These are phyloP conservation scores for Lasioglossum zephyrum DNA, from an alignment of 2,888 invertebrate genomes.

Conservation along the genomic window DNA sequence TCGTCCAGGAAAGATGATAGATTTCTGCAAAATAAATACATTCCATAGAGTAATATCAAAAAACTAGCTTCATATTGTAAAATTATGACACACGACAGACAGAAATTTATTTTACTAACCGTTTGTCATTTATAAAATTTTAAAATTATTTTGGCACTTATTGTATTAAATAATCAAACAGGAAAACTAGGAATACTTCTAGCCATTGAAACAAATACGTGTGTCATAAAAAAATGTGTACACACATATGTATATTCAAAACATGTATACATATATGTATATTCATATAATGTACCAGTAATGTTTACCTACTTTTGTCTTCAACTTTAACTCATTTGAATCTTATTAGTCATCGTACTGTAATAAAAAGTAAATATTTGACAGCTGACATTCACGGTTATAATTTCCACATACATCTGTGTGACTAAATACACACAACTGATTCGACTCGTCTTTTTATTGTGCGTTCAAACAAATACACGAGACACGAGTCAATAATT, in stretches of 20 bases:
- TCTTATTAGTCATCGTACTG: slow-evolving; percentile 20
- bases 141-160: neutral
- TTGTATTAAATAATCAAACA: neutral
- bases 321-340: slow-evolving; percentile 42
- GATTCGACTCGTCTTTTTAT: neutral
- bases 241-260: neutral
- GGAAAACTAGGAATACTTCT: neutral
- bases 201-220: neutral
- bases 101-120: neutral
- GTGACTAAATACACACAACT: neutral
- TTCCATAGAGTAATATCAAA: neutral
- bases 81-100: neutral
- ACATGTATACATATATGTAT: neutral
- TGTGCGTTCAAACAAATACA: neutral
- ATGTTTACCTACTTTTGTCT: slow-evolving; percentile 18
- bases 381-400: neutral
- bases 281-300: neutral
- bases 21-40: slow-evolving; percentile 23
- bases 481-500: neutral
- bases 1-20: slow-evolving; percentile 5
- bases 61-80: neutral
- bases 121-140: neutral
- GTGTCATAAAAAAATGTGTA: neutral
- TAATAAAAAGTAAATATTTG: neutral
- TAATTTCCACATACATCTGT: neutral